Percentiles rank a stretch among this genome's conserved stretches.
Evolutionary conservation across 2,797 vertebrate genomes (phyloP).

Genomic region (Setipinna tenuifilis): DNA sequence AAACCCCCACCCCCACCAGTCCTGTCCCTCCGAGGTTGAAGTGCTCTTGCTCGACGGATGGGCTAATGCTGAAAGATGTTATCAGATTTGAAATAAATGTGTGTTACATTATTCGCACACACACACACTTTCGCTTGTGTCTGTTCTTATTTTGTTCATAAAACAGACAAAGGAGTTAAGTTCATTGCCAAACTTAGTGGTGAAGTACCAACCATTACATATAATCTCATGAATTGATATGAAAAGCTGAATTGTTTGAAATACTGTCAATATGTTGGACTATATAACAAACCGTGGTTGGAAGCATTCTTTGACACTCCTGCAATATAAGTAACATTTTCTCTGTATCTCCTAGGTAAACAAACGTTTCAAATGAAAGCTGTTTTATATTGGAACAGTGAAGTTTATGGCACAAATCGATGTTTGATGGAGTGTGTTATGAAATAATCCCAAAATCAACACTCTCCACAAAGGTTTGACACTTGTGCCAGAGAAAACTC

Average conservation of each 20-base stretch:
- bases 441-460: constrained; percentile 8
- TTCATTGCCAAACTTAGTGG: background rate
- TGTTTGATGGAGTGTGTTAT: constrained; percentile 8
- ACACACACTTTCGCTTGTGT: background rate
- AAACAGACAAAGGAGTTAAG: background rate
- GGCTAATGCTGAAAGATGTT: background rate
- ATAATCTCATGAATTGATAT: background rate
- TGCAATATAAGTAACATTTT: background rate
- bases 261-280: background rate
- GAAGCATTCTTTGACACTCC: background rate
- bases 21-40: background rate
- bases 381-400: background rate
- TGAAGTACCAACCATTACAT: background rate
- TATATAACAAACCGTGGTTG: background rate
- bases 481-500: background rate
- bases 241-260: background rate
- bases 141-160: background rate
- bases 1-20: constrained; percentile 25
- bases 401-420: background rate
- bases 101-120: background rate
- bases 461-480: background rate
- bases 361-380: background rate
- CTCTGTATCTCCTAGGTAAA: background rate
- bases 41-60: background rate
- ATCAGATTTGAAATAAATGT: background rate